Percentiles rank a stretch among this genome's conserved stretches.
Evolutionary conservation across 2,113 vertebrate genomes (phyloP).

Genomic region (Pelecanus crispus): DNA sequence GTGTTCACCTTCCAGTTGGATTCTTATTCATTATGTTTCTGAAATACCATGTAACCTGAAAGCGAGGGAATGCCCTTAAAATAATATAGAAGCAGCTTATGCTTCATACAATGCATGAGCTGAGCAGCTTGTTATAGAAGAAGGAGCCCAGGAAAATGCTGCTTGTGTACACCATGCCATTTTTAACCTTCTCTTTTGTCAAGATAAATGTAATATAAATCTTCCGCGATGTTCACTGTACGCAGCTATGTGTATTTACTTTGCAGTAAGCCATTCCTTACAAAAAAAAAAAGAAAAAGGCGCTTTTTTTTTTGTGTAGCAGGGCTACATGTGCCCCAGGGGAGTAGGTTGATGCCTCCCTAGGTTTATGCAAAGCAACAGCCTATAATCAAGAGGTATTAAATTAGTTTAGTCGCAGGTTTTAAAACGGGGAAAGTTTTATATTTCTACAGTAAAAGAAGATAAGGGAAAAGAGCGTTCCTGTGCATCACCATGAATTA

Average conservation of each 20-base stretch:
- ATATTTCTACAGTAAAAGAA: background rate
- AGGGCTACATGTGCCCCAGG: background rate
- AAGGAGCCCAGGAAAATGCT: background rate
- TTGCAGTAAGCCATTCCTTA: background rate
- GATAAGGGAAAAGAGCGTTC: background rate
- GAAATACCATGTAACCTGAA: conserved; percentile 9
- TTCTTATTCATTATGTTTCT: conserved; percentile 27
- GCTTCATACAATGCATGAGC: background rate
- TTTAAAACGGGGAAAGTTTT: background rate
- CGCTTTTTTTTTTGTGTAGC: background rate
- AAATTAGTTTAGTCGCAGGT: background rate
- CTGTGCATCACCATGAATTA: background rate
- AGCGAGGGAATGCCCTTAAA: conserved; percentile 21
- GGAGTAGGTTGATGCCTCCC: background rate
- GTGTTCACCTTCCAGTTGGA: conserved; percentile 4
- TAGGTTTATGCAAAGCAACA: background rate
- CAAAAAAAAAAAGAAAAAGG: background rate
- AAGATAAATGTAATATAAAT: background rate
- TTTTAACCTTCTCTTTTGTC: background rate
- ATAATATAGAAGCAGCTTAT: background rate
- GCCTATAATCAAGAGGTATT: background rate
- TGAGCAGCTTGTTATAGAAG: background rate
- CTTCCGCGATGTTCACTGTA: accelerated
- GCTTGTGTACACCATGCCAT: background rate
- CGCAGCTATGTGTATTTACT: background rate